phyloP scores from a whole-genome alignment of 2,888 invertebrate species.

The Icerya purchasi region DNA sequence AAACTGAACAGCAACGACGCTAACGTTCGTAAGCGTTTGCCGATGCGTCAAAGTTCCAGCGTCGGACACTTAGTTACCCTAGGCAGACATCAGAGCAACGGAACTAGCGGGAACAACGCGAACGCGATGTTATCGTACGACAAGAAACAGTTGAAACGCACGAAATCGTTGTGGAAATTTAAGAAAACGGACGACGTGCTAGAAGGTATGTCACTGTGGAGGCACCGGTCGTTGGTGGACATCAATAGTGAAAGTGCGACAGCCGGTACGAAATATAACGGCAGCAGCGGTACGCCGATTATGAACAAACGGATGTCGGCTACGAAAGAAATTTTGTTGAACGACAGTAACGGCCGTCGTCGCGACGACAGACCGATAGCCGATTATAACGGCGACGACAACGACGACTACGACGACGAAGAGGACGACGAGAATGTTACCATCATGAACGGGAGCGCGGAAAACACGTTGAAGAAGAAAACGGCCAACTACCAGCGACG shows the following conservation, averaged over 20 bases:
- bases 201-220: slow-evolving; percentile 72
- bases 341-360: not conserved
- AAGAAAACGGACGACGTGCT: slow-evolving; percentile 50
- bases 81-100: slow-evolving; percentile 34
- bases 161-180: slow-evolving; percentile 62
- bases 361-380: not conserved
- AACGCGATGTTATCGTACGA: slow-evolving; percentile 30
- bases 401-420: not conserved
- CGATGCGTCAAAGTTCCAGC: slow-evolving; percentile 16
- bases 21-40: not conserved
- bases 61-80: slow-evolving; percentile 27
- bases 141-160: slow-evolving; percentile 45
- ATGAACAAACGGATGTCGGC: slow-evolving; percentile 14
- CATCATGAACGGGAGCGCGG: slow-evolving; percentile 13
- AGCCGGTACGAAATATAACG: not conserved
- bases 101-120: slow-evolving; percentile 23
- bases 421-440: slow-evolving; percentile 14
- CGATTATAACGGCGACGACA: slow-evolving; percentile 1
- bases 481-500: not conserved
- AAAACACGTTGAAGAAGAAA: slow-evolving; percentile 1
- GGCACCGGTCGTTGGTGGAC: slow-evolving; percentile 61
- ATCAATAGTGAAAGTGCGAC: slow-evolving; percentile 24
- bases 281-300: slow-evolving; percentile 12
- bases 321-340: slow-evolving; percentile 12
- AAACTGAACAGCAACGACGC: not conserved